Evolutionary conservation across 1,140 invertebrate species (phyloP).

Genomic region (Brachionus manjavacas): DNA sequence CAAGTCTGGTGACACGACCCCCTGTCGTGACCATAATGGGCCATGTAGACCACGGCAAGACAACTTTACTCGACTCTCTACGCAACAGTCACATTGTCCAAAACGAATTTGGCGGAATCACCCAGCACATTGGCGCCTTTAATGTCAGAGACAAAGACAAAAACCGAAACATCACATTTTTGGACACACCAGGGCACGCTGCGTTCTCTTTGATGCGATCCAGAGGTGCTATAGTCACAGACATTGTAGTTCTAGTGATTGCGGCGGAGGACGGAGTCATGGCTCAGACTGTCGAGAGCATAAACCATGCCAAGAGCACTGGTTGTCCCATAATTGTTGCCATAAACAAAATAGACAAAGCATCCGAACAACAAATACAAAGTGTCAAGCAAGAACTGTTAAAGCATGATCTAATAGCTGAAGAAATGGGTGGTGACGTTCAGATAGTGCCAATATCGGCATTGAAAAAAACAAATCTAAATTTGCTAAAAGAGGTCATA

Average conservation of each 20-base stretch:
- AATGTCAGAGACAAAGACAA: conserved; percentile 59
- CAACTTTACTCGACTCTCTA: conserved; percentile 85
- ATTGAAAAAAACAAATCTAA: conserved; percentile 71
- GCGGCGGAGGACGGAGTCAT: conserved; percentile 98
- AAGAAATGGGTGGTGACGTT: conserved; percentile 83
- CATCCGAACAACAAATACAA: conserved; percentile 50
- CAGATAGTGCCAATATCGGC: conserved; percentile 88
- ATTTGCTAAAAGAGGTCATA: conserved; percentile 76
- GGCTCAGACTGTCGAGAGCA: conserved; percentile 79
- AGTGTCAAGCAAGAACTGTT: conserved; percentile 69
- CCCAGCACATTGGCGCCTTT: conserved; percentile 98
- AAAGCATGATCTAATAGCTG: conserved; percentile 72
- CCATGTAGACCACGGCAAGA: conserved; percentile 98
- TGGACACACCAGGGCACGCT: conserved; percentile 99
- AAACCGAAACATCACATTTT: conserved; percentile 70
- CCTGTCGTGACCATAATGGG: conserved; percentile 98
- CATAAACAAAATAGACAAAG: conserved; percentile 97
- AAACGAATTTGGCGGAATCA: conserved; percentile 96
- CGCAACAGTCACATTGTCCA: conserved; percentile 78
- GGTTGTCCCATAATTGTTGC: conserved; percentile 81
- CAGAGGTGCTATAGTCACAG: conserved; percentile 83
- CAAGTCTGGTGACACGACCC: conserved; percentile 65
- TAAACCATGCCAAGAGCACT: conserved; percentile 57
- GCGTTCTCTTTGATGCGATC: conserved; percentile 86
- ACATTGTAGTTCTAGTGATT: conserved; percentile 91